phyloP scores from a whole-genome alignment of 2,888 invertebrate species.

The Empis livida region DNA sequence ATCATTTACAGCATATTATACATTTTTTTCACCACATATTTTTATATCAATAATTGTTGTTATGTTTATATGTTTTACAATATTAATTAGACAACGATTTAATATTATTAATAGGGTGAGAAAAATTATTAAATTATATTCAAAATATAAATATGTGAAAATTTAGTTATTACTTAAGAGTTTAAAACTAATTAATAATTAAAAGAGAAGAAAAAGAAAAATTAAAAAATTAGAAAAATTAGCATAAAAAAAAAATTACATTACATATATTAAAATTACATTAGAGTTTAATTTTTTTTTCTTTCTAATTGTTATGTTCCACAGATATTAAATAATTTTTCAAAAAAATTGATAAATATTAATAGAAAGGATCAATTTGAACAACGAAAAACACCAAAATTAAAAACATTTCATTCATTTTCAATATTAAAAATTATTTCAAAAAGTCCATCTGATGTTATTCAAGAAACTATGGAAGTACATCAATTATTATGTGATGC shows the following conservation, averaged over 20 bases:
- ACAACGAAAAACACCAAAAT: constrained; percentile 15
- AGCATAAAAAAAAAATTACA: too few relatives aligned
- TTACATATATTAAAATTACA: too few relatives aligned
- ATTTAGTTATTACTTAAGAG: too few relatives aligned
- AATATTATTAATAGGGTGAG: constrained; percentile 23
- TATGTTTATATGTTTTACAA: constrained; percentile 15
- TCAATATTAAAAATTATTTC: constrained; percentile 33
- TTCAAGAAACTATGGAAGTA: constrained; percentile 33
- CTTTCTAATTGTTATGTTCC: constrained; percentile 7
- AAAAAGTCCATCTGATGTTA: constrained; percentile 21
- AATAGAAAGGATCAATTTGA: neutral
- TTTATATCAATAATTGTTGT: constrained; percentile 20
- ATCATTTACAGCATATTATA: constrained; percentile 12
- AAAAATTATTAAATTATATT: too few relatives aligned
- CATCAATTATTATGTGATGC: constrained; percentile 35
- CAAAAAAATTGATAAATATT: constrained; percentile 27
- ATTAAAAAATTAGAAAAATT: too few relatives aligned
- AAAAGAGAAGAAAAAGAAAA: too few relatives aligned
- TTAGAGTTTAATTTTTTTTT: too few relatives aligned
- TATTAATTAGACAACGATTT: constrained; percentile 20
- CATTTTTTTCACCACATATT: constrained; percentile 25
- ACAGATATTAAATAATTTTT: constrained; percentile 29
- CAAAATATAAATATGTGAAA: too few relatives aligned
- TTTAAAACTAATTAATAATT: too few relatives aligned
- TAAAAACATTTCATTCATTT: constrained; percentile 30